Evolutionary conservation across 2,113 vertebrate species (phyloP).

Genomic region (Alexandromys fortis): DNA sequence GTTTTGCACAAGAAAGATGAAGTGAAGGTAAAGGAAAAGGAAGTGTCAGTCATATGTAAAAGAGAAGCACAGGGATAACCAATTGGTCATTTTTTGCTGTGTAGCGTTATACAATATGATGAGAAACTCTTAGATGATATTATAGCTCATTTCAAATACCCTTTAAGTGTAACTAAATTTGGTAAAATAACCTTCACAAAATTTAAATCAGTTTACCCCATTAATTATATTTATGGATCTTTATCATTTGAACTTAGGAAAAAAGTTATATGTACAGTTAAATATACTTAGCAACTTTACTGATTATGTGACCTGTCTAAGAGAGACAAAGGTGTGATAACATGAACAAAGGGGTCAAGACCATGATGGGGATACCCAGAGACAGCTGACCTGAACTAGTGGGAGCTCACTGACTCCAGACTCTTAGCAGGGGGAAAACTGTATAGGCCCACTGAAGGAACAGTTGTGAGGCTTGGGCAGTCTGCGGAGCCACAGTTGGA

Average conservation of each 20-base stretch:
- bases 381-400: no score
- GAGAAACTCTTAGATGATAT: constrained; percentile 78
- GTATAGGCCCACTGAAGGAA: no score
- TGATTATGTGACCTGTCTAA: constrained; percentile 42
- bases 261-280: neutral
- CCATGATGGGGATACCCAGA: no score
- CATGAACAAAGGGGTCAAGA: no score
- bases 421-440: no score
- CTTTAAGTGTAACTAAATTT: constrained; percentile 60
- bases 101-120: constrained; percentile 75
- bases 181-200: constrained; percentile 58
- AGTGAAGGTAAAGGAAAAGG: constrained; percentile 50
- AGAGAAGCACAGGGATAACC: constrained; percentile 73
- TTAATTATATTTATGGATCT: constrained; percentile 48
- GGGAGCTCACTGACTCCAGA: no score
- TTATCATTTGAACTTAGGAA: neutral
- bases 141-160: constrained; percentile 74
- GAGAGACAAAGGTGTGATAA: no score
- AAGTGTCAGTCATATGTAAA: constrained; percentile 73
- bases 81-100: constrained; percentile 77
- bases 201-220: constrained; percentile 42
- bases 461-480: no score
- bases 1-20: constrained; percentile 54
- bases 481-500: no score
- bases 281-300: constrained; percentile 61